Base-by-base conservation (phyloP, 2,888 invertebrate species). In the Drosophila cognata region DNA sequence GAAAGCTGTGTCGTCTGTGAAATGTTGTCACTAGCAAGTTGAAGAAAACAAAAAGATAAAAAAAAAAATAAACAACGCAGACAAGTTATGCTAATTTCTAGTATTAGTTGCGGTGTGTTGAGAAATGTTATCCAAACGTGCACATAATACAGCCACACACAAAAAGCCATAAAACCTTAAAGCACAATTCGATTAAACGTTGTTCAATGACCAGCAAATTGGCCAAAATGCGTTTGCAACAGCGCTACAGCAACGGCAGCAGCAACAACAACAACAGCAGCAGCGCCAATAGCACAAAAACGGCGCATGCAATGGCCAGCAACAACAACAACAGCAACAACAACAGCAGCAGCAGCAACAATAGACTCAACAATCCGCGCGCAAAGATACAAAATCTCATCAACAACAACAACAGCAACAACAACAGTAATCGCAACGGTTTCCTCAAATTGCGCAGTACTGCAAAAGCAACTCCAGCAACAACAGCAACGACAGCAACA, bases 221-320 rank as follows among this genome's bases (percentile, higher is more conserved):
- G 60, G 57, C 21, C 71, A 87, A 79, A 67, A 88, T 88, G 87
- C 85, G 87, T 58, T 70, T 88, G 71, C 88, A 88, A 74, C 89
- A 85, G 69, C 82, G 81, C 52, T 87, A 72, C 59, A 75, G 57
- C 58, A 79, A n/a, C 41, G 74, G 57, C 61, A 76, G 18, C 46
- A 62, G 4, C 51, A 68, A 53, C 66, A 10, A 25, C 25, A 46
- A 46, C 46, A 46, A 53, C 75, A 71, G 51, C 77, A 58, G 59
- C 64, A 57, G 28, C 63, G 63, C 18, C 61, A 79, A 28, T 62
- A 53, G 57, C 43, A 55, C 77, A 60, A 71, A 67, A 52, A 41
- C 78, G 62, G 46, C 77, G 10, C 63, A 77, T 65, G 48, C 74
- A 28, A 71, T 79, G 43, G 66, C 65, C 64, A 71, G 48, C 61